Evolutionary conservation across 2,888 invertebrate species (phyloP).

Genomic region (Hedychridium roseum): DNA sequence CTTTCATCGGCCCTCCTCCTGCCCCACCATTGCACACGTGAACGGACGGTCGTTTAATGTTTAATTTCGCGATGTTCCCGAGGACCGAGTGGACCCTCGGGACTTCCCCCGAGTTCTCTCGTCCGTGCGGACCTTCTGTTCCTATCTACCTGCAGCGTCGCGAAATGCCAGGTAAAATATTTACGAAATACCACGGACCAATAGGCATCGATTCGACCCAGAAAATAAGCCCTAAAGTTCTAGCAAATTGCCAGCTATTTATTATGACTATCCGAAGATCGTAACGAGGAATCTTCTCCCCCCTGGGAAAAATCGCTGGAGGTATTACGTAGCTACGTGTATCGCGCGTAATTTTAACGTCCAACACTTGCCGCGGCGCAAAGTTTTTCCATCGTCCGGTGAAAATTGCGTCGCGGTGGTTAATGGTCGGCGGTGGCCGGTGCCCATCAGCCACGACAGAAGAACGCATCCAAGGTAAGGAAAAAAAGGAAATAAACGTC

Average conservation of each 20-base stretch:
- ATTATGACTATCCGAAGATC: too few species aligned
- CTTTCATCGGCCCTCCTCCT: constrained; percentile 15
- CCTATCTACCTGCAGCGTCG: too few species aligned
- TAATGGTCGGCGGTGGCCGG: constrained; percentile 32
- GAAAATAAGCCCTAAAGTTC: too few species aligned
- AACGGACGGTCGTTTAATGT: constrained; percentile 4
- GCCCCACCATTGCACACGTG: neutral
- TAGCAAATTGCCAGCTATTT: too few species aligned
- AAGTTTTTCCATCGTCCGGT: constrained; percentile 43
- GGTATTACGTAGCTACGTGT: too few species aligned
- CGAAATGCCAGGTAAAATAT: too few species aligned
- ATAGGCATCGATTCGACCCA: too few species aligned
- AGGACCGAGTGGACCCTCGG: constrained; percentile 13
- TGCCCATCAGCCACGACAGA: constrained; percentile 24
- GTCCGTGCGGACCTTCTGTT: neutral
- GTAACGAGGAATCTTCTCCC: too few species aligned
- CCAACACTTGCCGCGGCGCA: constrained; percentile 12
- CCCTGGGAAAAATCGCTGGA: too few species aligned
- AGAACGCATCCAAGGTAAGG: constrained; percentile 22
- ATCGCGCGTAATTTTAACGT: constrained; percentile 15
- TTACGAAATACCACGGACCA: too few species aligned
- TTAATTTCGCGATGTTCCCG: constrained; percentile 12
- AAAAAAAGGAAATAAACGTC: constrained; percentile 16
- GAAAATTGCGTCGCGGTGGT: constrained; percentile 42
- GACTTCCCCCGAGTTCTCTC: constrained; percentile 11